phyloP scores from a whole-genome alignment of 2,113 vertebrate species.

The Trogon surrucura region DNA sequence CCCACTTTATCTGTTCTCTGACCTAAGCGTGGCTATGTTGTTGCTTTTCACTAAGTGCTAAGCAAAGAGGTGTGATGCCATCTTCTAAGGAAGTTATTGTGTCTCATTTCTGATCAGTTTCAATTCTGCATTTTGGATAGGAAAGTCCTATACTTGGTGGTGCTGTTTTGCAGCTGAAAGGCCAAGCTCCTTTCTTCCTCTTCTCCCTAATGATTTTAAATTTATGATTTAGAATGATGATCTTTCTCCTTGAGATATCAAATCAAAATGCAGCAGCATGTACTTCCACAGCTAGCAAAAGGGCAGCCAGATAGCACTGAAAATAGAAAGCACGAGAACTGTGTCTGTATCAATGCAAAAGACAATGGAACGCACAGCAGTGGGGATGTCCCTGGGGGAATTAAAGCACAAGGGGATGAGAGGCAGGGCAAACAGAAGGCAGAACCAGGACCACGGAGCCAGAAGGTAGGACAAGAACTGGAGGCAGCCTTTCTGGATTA shows the following conservation, averaged over 20 bases:
- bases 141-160: background rate
- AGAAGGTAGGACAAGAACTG: background rate
- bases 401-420: background rate
- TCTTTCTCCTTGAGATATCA: background rate
- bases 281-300: background rate
- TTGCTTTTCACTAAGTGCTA: background rate
- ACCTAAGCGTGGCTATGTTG: background rate
- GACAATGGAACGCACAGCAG: background rate
- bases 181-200: background rate
- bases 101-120: background rate
- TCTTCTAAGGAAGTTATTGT: background rate
- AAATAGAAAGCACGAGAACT: background rate
- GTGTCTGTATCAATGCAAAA: background rate
- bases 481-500: background rate
- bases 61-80: background rate
- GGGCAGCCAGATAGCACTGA: background rate
- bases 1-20: background rate
- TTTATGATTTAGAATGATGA: background rate
- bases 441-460: background rate
- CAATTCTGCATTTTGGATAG: background rate
- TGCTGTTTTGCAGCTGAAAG: background rate
- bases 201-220: background rate
- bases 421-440: background rate
- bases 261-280: background rate
- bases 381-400: background rate